Evolutionary conservation across 2,888 invertebrate species (phyloP).

Genomic region (Oscheius sp.): DNA sequence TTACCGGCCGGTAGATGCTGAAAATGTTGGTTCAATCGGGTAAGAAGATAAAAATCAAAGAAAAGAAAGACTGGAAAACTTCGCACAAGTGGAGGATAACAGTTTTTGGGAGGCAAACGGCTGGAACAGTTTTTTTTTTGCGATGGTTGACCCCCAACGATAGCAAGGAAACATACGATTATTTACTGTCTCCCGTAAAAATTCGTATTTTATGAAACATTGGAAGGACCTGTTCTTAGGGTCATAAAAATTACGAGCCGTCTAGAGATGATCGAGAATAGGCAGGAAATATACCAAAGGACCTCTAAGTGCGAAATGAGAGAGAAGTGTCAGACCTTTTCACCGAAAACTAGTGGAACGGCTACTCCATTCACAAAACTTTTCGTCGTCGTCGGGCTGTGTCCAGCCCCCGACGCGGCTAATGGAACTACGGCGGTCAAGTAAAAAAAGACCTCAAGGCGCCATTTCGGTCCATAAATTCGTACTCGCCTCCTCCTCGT

Average conservation of each 20-base stretch:
- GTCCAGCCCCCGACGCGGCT: background rate
- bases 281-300: background rate
- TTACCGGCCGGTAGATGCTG: too few relatives aligned
- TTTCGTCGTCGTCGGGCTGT: constrained; percentile 5
- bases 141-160: background rate
- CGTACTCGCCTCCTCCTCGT: too few relatives aligned
- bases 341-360: constrained; percentile 14
- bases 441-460: background rate
- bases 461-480: too few relatives aligned
- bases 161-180: background rate
- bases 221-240: too few relatives aligned
- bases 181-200: background rate
- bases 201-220: too few relatives aligned
- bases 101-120: background rate
- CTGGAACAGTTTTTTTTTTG: background rate
- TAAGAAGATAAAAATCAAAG: background rate
- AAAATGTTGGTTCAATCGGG: too few relatives aligned
- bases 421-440: constrained; percentile 7
- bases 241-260: too few relatives aligned
- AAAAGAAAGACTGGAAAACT: constrained; percentile 4
- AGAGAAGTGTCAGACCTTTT: background rate
- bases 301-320: background rate
- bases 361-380: constrained; percentile 28
- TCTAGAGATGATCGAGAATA: constrained; percentile 3
- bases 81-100: background rate